Base-by-base conservation (phyloP, 2,113 vertebrate genomes). In the Setophaga kirtlandii region DNA sequence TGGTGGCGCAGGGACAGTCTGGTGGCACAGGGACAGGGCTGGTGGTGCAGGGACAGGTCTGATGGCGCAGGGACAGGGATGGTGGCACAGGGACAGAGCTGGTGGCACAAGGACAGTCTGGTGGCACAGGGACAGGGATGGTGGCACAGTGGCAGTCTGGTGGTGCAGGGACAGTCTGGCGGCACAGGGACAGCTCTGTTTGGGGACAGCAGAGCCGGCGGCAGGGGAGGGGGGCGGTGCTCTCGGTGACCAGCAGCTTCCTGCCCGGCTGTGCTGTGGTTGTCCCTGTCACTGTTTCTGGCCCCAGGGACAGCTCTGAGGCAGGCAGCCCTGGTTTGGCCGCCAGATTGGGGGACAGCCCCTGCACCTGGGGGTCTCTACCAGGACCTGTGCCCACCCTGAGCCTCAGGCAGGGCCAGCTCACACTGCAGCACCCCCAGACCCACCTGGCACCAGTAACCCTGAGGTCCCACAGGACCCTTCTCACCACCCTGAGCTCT, bases 401-500 rank as follows among this genome's bases (percentile, higher is more conserved):
- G 50, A 41, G 20, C 13, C 14, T 19, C 19, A 2, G 67, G 4
- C 46, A 46, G 13, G 21, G 8, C 22, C 62, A 27, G 62, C 58
- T 65, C 52, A 11, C 0, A 3, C 63, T 18, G 27, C 9, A 15
- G 22, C 12, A 6, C 14, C 28, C n/a, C 53, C 67, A 52, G 52
- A 83, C 25, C 25, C 10, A 6, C 16, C 3, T 3, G 0, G 55
- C 76, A 56, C 23, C 1, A 0, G 20, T 20, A 82, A 8, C 24
- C 49, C 49, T 0, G 12, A 28, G 11, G 35, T 52, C 24, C 52
- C 47, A 6, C 0, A 0, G 19, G 39, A 22, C 8, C 39, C 19
- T 21, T 46, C 53, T 49, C 11, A 33, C 24, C 21, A 11, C 30
- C 10, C 62, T 56, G n/a, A 27, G 9, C 46, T 56, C 41, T 41